Evolutionary conservation across 2,888 invertebrate genomes (phyloP).

Genomic region (Lissonota sp.): DNA sequence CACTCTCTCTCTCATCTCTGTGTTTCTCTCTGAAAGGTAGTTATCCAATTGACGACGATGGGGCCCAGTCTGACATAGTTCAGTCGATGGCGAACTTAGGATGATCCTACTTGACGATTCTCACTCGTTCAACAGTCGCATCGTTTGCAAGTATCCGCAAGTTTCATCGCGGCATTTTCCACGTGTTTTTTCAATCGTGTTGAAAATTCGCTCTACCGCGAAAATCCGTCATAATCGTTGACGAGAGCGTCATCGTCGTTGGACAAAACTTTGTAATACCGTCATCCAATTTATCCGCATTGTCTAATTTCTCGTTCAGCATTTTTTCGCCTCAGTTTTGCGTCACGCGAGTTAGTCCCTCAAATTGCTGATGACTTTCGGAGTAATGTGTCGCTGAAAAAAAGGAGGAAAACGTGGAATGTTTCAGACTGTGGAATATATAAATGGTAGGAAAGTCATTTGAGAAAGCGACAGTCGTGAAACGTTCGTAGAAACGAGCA

Average conservation of each 20-base stretch:
- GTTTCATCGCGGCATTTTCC: background rate
- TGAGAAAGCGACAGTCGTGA: background rate
- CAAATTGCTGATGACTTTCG: conserved; percentile 4
- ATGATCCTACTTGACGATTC: conserved; percentile 74
- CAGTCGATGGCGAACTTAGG: conserved; percentile 80
- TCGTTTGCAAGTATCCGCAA: background rate
- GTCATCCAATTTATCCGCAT: conserved; percentile 9
- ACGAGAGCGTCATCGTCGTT: conserved; percentile 6
- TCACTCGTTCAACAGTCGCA: conserved; percentile 48
- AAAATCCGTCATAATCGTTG: background rate
- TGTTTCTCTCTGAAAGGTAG: conserved; percentile 71
- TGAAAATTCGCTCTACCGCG: conserved; percentile 7
- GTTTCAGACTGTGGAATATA: background rate
- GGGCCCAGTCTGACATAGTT: conserved; percentile 81
- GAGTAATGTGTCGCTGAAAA: background rate
- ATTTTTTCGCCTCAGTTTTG: background rate
- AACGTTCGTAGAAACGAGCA: conserved; percentile 1
- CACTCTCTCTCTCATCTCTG: conserved; percentile 31
- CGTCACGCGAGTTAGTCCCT: conserved; percentile 19
- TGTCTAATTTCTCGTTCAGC: conserved; percentile 1
- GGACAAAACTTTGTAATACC: background rate
- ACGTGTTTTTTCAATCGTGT: background rate
- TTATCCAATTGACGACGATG: conserved; percentile 81
- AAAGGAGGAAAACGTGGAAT: too few relatives aligned
- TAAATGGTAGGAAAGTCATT: conserved; percentile 15